A percentile compares a stretch with the other conserved stretches of the same genome.
phyloP scores from a whole-genome alignment of 2,888 invertebrate genomes.

The Tenthredo distinguenda region DNA sequence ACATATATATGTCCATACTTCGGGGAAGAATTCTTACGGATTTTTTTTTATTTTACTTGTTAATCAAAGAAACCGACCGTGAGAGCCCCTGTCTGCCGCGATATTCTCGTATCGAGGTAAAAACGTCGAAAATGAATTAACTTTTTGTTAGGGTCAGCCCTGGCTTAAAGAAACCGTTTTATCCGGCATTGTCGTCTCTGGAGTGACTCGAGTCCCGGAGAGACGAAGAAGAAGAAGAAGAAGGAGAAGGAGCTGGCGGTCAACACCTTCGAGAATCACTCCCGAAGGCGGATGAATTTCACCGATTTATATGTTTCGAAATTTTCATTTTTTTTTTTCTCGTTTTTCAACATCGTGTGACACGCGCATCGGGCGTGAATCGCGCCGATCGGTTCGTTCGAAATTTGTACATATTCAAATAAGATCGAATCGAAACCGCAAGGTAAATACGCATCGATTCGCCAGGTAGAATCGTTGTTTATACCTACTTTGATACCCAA shows the following conservation, averaged over 20 bases:
- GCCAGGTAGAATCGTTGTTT: constrained; percentile 48
- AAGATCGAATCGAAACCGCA: constrained; percentile 75
- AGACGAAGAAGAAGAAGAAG: too few species aligned
- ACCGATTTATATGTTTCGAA: neutral
- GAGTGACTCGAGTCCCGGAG: constrained; percentile 20
- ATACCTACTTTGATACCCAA: constrained; percentile 38
- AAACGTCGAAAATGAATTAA: constrained; percentile 75
- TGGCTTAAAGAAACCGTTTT: constrained; percentile 39
- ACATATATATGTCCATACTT: neutral
- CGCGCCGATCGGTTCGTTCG: constrained; percentile 52
- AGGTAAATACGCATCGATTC: constrained; percentile 73
- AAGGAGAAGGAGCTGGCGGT: neutral
- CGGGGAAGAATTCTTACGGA: neutral
- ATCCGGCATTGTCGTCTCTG: constrained; percentile 28
- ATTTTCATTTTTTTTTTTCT: neutral
- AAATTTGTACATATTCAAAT: constrained; percentile 73
- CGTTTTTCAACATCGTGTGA: neutral
- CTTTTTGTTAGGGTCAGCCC: constrained; percentile 66
- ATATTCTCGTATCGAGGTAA: constrained; percentile 71
- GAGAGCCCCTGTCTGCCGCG: constrained; percentile 67
- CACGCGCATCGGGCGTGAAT: neutral
- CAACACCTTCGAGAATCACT: neutral
- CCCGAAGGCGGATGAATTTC: neutral
- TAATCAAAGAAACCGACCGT: constrained; percentile 40
- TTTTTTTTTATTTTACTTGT: neutral